Base-by-base conservation (phyloP, 2,797 vertebrate genomes). In the Scleropages formosus region DNA sequence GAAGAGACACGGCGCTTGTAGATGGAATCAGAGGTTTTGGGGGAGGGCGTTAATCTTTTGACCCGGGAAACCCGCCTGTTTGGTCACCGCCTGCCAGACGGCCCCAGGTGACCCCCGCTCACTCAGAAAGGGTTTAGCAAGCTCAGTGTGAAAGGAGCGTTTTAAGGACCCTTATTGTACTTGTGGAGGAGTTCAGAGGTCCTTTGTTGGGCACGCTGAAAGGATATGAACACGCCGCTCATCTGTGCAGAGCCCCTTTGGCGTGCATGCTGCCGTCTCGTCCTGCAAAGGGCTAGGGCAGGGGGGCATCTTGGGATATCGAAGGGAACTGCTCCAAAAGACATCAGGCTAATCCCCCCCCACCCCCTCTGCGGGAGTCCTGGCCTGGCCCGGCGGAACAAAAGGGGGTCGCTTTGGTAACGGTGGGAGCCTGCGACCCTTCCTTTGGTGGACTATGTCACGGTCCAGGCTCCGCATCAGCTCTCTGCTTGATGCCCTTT, bases 401-500 rank as follows among this genome's bases (percentile, higher is more conserved):
- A 94, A 93, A 87, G 89, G 80, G 31, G n/a, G 31, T 60, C 12
- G n/a, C 12, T 16, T 60, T 47, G 59, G 39, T 10, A 20, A 49
- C 20, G 20, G 58, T 72, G 59, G 58, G 59, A 62, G 59, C 44
- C 11, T 22, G 3, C 56, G 59, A 22, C 20, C 59, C 59, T 61
- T 86, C 85, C 20, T 74, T 87, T 88, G 84, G 87, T 89, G 90
- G 85, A 85, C 80, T 75, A 85, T 90, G 88, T 90, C 90, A 88
- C 80, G 92, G 94, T 92, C 88, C 89, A 88, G 90, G 87, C 93
- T 91, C 91, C 89, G 84, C 95, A 94, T 95, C 93, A 93, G 89
- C 87, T 85, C 84, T 88, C 92, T 91, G 91, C 89, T 89, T 95
- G 95, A 98, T 82, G 88, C 89, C 90, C 92, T 96, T 97, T 96